Evolutionary conservation across 2,888 invertebrate species (phyloP), one percentile per base, ranked within the genome.

Genomic region (Boloria euphrosyne): DNA sequence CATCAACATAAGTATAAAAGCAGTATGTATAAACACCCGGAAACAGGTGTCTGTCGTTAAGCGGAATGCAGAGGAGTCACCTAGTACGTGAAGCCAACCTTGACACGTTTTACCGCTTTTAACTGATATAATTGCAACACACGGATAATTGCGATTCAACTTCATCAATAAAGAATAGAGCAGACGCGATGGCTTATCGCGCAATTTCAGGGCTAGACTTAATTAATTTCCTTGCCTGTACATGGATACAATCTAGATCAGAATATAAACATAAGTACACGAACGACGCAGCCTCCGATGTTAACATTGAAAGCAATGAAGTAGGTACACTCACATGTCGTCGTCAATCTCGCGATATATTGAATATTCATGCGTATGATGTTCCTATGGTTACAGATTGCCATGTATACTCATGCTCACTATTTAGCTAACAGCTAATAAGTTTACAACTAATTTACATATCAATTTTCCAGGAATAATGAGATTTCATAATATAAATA

Each of bases 181-280:
- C 47, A 61, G 57, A 63, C 61, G 17, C 66, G 78, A 77, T 75
- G 77, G 68, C 71, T 72, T 77, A 73, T 81, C 82, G 80, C 82
- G 79, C 75, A 67, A 69, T 69, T 74, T 85, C 87, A 87, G 80
- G 86, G 87, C 76, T 83, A 77, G 54, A 60, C 71, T 71, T 84
- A 84, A 87, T 85, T 80, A 79, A 82, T 80, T 84, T 83, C 83
- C 82, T 81, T 70, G 51, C 74, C 78, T 76, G 73, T 77, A 80
- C 76, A 82, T 79, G 80, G 82, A 53, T 63, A 72, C 73, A 74
- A 69, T 67, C 58, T 68, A 71, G 69, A 73, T 72, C 68, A 67
- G 49, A 59, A 59, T 13, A 74, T 67, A 62, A 18, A 58, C 44
- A 62, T 66, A 38, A 51, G 52, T 38, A n/a, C 46, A 44, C 44